Base-by-base conservation (phyloP, 2,113 vertebrate species). In the Cebidichthys violaceus region DNA sequence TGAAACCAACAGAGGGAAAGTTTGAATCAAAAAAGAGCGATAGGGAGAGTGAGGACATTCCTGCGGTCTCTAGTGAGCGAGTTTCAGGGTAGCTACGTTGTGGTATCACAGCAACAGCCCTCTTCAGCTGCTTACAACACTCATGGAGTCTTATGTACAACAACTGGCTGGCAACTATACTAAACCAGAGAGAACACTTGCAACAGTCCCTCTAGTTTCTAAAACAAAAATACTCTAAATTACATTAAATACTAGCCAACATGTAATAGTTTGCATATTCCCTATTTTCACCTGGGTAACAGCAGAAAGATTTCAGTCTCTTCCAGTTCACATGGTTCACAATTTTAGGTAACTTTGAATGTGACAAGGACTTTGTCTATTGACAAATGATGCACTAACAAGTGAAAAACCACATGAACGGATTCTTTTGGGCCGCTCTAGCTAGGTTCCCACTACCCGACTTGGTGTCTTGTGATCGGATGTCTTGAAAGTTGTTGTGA, bases 41-140 rank as follows among this genome's bases (percentile, higher is more conserved):
- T 70, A 78, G 47, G 59, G 84, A 89, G 84, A 88, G 77, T 61
- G 73, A 64, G 62, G 88, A 89, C 83, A 92, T 92, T 89, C 86
- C 83, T 88, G 77, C 15, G 66, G 84, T 81, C 86, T 83, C 77
- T 37, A 75, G 89, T 85, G 76, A 88, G 80, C 7, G 22, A 59
- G 81, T 88, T 79, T 89, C 60, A 85, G 75, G 71, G 83, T 71
- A 84, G 79, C 77, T 86, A 70, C 74, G 57, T 60, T 70, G 78
- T 79, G 83, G 84, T 88, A 91, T 87, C 89, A 75, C 84, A 71
- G 91, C 88, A 91, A 90, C 93, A 90, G 86, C 77, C 86, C 87
- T 79, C 89, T 91, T 90, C 89, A 86, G 90, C 89, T 90, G 86
- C 84, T 82, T 57, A 83, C 83, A 88, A 62, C 86, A 82, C 78